Conservation (phyloP, 2,113 vertebrate species). For the Corydoras maculifer region DNA sequence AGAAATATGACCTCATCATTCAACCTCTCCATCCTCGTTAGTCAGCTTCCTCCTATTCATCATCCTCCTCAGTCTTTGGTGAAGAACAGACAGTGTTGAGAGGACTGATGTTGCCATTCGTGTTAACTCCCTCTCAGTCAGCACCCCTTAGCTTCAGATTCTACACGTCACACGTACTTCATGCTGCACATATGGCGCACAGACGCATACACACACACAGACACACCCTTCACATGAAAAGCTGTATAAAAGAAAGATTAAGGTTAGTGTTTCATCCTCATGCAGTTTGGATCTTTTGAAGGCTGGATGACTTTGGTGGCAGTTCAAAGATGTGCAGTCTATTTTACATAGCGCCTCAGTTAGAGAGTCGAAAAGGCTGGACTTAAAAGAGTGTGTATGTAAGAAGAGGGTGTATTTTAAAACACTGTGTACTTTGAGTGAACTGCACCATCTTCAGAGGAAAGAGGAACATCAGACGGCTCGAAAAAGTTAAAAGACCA, state of each 20-base stretch:
- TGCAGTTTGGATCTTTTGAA: conserved; percentile 26
- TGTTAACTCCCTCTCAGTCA: neutral
- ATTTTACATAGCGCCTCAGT: conserved; percentile 13
- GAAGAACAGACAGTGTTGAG: neutral
- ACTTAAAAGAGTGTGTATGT: conserved; percentile 21
- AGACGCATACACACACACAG: conserved; percentile 10
- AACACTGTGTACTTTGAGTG: conserved; percentile 19
- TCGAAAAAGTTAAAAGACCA: conserved; percentile 17
- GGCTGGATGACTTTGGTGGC: conserved; percentile 14
- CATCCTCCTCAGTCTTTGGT: conserved; percentile 11
- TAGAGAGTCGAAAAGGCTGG: neutral
- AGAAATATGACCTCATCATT: conserved; percentile 32
- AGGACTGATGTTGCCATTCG: neutral
- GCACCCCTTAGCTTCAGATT: conserved; percentile 29
- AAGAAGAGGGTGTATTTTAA: neutral
- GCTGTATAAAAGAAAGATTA: conserved; percentile 4
- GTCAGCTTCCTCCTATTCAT: conserved; percentile 15
- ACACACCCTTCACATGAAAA: conserved; percentile 25
- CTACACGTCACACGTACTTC: conserved; percentile 18
- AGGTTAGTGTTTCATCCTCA: conserved; percentile 15
- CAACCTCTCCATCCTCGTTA: conserved; percentile 26
- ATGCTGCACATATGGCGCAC: conserved; percentile 28
- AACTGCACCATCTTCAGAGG: conserved; percentile 18
- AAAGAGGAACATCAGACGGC: conserved; percentile 16
- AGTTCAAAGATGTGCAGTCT: conserved; percentile 34